Percentiles rank a stretch among this genome's conserved stretches.
Evolutionary conservation across 1,140 invertebrate species (phyloP).

Genomic region (Meloidogyne exigua): DNA sequence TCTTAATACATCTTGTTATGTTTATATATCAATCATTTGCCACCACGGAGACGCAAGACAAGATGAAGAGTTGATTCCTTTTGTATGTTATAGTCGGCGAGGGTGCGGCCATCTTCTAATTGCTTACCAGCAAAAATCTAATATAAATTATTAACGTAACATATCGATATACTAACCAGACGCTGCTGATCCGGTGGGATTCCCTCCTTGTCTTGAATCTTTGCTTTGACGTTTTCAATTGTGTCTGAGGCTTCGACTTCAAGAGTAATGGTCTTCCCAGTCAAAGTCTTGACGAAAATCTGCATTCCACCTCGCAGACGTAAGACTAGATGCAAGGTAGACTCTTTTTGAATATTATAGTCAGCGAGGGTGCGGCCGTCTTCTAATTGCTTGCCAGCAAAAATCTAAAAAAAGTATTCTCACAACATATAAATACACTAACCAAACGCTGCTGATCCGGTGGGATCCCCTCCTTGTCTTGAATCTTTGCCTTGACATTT

Average conservation of each 20-base stretch:
- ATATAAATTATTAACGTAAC: no score
- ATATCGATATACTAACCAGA: conserved; percentile 49
- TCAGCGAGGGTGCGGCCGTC: conserved; percentile 67
- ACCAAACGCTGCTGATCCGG: conserved; percentile 46
- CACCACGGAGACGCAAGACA: conserved; percentile 74
- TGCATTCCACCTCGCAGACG: conserved; percentile 74
- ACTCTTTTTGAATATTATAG: conserved; percentile 76
- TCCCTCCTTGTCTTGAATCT: conserved; percentile 66
- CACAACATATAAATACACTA: background rate
- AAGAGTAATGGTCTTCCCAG: conserved; percentile 65
- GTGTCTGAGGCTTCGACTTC: conserved; percentile 63
- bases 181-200: conserved; percentile 63
- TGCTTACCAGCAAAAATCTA: conserved; percentile 2
- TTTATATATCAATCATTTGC: no score
- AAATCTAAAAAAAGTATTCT: background rate
- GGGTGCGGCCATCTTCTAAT: conserved; percentile 12
- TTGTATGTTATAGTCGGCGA: background rate
- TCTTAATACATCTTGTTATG: no score
- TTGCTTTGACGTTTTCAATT: conserved; percentile 66
- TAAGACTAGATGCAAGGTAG: conserved; percentile 69
- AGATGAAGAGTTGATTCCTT: conserved; percentile 14
- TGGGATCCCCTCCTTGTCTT: conserved; percentile 69
- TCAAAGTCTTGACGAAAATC: conserved; percentile 68
- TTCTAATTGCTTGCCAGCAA: conserved; percentile 62
- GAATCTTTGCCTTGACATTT: conserved; percentile 68